phyloP scores from a whole-genome alignment of 2,888 invertebrate species.

The Phaonia tiefii region DNA sequence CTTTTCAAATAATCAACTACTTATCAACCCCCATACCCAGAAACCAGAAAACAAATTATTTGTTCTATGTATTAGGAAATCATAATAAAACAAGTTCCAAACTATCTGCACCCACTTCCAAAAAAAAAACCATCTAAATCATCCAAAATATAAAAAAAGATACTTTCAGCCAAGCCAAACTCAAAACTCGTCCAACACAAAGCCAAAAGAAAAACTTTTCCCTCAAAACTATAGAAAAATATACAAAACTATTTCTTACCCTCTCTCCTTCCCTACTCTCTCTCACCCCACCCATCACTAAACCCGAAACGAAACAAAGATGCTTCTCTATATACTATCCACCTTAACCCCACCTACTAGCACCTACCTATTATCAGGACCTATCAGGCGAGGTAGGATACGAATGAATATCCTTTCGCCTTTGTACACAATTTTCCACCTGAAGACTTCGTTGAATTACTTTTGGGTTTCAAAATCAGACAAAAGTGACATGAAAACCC shows the following conservation, averaged over 20 bases:
- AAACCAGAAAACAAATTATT: slow-evolving; percentile 24
- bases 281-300: not conserved
- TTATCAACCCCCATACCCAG: slow-evolving; percentile 1
- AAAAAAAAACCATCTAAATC: slow-evolving; percentile 1
- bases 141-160: slow-evolving; percentile 10
- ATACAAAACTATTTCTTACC: not conserved
- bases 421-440: too few relatives aligned
- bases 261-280: not conserved
- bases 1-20: not conserved
- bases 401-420: not conserved
- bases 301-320: not conserved
- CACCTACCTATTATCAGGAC: too few relatives aligned
- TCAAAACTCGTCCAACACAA: slow-evolving; percentile 33
- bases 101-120: slow-evolving; percentile 24
- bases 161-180: slow-evolving; percentile 1
- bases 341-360: not conserved
- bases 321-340: not conserved
- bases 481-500: slow-evolving; percentile 35
- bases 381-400: too few relatives aligned
- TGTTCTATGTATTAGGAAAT: slow-evolving; percentile 11
- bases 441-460: not conserved
- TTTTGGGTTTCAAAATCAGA: slow-evolving; percentile 34
- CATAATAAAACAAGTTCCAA: slow-evolving; percentile 31
- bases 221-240: slow-evolving; percentile 22
- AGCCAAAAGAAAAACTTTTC: slow-evolving; percentile 51